Evolutionary conservation across 2,888 invertebrate genomes (phyloP).

Genomic region (Eristalis intricaria): DNA sequence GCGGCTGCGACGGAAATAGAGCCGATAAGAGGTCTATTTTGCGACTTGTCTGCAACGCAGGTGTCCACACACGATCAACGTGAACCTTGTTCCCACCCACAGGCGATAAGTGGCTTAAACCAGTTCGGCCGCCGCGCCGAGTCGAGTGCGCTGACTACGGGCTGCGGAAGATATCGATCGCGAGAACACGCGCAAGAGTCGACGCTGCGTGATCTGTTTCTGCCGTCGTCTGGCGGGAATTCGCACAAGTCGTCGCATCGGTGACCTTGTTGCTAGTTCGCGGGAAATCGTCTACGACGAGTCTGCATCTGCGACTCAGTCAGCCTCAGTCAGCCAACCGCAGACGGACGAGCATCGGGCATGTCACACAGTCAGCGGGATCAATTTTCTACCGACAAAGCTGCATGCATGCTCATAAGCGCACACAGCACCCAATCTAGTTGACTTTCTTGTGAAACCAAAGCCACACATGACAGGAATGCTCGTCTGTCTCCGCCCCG

Average conservation of each 20-base stretch:
- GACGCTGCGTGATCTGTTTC: no score
- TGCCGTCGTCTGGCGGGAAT: no score
- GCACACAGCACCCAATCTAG: slow-evolving; percentile 12
- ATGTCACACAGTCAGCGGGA: slow-evolving; percentile 44
- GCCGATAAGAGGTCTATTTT: background rate
- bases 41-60: background rate
- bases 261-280: slow-evolving; percentile 53
- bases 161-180: background rate
- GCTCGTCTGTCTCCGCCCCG: no score
- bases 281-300: slow-evolving; percentile 38
- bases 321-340: slow-evolving; percentile 3
- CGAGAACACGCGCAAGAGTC: no score
- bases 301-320: slow-evolving; percentile 48
- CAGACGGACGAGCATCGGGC: slow-evolving; percentile 11
- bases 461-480: slow-evolving; percentile 20
- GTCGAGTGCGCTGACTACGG: background rate
- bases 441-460: slow-evolving; percentile 10
- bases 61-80: background rate
- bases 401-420: no score
- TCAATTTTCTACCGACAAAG: slow-evolving; percentile 36
- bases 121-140: background rate
- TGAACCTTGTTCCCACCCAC: background rate
- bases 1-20: no score
- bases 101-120: background rate
- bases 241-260: background rate